Conservation (phyloP, 2,888 invertebrate species). For the Orthosia incerta region DNA sequence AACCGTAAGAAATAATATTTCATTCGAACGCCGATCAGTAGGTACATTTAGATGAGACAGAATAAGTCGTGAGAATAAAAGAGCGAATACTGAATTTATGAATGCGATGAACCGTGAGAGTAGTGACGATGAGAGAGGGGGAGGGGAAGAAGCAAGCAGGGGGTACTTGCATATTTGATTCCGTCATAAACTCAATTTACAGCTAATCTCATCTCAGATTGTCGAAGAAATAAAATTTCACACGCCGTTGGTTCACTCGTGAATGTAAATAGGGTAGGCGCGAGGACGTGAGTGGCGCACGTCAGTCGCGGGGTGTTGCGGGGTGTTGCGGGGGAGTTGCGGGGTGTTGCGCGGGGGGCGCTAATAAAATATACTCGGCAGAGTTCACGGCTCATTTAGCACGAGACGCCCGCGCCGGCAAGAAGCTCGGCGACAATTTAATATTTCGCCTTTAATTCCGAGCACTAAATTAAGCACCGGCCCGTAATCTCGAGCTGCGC, state of each 20-base stretch:
- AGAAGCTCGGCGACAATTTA: conserved; percentile 78
- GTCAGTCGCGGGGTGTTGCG: conserved; percentile 57
- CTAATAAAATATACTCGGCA: conserved; percentile 83
- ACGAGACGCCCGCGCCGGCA: conserved; percentile 72
- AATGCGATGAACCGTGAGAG: conserved; percentile 82
- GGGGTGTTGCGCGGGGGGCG: conserved; percentile 56
- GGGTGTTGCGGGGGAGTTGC: conserved; percentile 47
- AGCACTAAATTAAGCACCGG: conserved; percentile 82
- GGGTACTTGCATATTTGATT: conserved; percentile 88
- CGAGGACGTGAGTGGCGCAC: conserved; percentile 62
- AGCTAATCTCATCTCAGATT: conserved; percentile 90
- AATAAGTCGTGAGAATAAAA: conserved; percentile 80
- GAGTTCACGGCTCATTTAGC: conserved; percentile 85
- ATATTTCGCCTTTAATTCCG: conserved; percentile 81
- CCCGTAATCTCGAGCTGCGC: conserved; percentile 79
- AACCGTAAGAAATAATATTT: conserved; percentile 75
- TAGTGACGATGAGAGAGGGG: conserved; percentile 65
- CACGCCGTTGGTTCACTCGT: conserved; percentile 84
- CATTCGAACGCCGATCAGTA: conserved; percentile 76
- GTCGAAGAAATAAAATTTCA: conserved; percentile 91
- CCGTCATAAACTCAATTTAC: conserved; percentile 90
- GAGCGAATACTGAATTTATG: conserved; percentile 80
- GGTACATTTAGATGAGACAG: conserved; percentile 78
- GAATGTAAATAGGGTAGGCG: conserved; percentile 85
- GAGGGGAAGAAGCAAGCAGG: conserved; percentile 63